Conservation (phyloP, 1,140 invertebrate species). For the Laupala kohalensis region DNA sequence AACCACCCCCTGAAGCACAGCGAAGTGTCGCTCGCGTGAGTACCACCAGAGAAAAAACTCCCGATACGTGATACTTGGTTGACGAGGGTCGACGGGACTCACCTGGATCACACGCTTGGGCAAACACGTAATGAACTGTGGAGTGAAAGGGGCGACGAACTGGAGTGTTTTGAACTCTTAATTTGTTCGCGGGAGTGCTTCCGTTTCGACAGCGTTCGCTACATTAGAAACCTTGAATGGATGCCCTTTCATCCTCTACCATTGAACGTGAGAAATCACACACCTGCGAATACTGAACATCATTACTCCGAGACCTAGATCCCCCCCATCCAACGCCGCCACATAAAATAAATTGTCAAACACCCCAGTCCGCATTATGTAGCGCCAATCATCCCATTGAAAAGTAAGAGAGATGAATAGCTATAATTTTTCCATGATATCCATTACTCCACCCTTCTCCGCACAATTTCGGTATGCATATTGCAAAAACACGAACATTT, state of each 20-base stretch:
- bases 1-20: too few species aligned
- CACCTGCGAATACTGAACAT: not conserved
- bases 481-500: too few species aligned
- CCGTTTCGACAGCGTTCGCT: too few species aligned
- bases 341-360: not conserved
- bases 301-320: too few species aligned
- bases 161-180: not conserved
- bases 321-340: not conserved
- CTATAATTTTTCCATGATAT: too few species aligned
- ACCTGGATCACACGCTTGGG: too few species aligned
- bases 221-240: not conserved
- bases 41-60: not conserved
- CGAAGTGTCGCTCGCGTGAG: not conserved
- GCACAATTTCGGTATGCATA: too few species aligned
- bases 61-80: not conserved
- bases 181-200: not conserved
- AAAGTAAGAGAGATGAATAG: too few species aligned
- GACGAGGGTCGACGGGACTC: too few species aligned
- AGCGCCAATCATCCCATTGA: too few species aligned
- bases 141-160: too few species aligned
- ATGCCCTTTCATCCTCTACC: not conserved
- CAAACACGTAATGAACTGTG: not conserved
- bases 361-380: not conserved
- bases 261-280: not conserved
- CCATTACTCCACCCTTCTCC: too few species aligned